Conservation (phyloP, 2,888 invertebrate species). For the Luperina testacea region DNA sequence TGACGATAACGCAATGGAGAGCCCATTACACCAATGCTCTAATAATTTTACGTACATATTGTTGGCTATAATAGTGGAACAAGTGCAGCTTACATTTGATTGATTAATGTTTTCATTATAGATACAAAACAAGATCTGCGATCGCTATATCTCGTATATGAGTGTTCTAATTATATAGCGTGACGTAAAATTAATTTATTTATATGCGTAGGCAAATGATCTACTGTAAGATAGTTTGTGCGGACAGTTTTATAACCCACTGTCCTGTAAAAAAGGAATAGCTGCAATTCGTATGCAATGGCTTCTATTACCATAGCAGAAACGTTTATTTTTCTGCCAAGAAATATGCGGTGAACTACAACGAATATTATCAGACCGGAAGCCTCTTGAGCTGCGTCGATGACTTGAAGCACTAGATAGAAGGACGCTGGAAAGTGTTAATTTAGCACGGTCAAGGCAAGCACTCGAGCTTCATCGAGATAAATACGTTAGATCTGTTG, state of each 20-base stretch:
- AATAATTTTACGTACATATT: constrained; percentile 11
- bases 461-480: constrained; percentile 53
- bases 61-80: constrained; percentile 15
- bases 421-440: constrained; percentile 46
- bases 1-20: constrained; percentile 41
- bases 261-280: constrained; percentile 31
- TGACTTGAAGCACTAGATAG: constrained; percentile 43
- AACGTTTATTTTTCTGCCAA: constrained; percentile 32
- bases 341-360: constrained; percentile 11
- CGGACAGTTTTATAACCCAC: constrained; percentile 29
- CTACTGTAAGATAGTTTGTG: constrained; percentile 11
- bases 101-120: constrained; percentile 40
- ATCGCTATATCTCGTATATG: constrained; percentile 6
- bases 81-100: constrained; percentile 22
- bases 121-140: constrained; percentile 1
- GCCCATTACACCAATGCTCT: constrained; percentile 20
- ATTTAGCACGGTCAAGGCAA: constrained; percentile 59
- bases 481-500: constrained; percentile 49
- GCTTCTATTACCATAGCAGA: constrained; percentile 37
- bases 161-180: constrained; percentile 29
- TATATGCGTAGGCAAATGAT: constrained; percentile 17
- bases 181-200: constrained; percentile 40
- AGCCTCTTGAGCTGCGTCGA: constrained; percentile 39
- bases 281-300: constrained; percentile 46
- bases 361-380: constrained; percentile 34